phyloP scores from a whole-genome alignment of 2,113 vertebrate genomes.

The Mellivora capensis region DNA sequence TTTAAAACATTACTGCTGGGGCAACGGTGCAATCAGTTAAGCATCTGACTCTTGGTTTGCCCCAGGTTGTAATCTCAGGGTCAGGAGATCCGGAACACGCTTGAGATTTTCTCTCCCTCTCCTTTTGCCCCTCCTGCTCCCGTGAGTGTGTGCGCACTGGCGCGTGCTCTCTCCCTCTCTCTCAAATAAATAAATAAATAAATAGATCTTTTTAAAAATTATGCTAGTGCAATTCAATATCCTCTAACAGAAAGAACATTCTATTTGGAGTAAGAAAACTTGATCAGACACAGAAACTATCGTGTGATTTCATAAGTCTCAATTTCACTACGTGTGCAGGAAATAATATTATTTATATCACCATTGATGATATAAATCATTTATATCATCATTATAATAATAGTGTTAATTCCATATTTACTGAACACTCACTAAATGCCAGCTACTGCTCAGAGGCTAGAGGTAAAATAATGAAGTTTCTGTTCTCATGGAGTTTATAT shows the following conservation, averaged over 20 bases:
- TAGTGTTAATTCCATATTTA: neutral
- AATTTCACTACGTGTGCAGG: neutral
- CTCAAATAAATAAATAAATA: too few species aligned
- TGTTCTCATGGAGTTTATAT: neutral
- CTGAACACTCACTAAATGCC: neutral
- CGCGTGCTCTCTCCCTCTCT: too few species aligned
- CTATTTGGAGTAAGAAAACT: neutral
- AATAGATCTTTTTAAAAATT: neutral
- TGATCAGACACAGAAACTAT: neutral
- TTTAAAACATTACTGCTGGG: neutral
- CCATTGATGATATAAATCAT: too few species aligned
- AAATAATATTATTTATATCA: too few species aligned
- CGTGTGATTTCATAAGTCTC: neutral
- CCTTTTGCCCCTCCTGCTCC: too few species aligned
- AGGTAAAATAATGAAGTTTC: neutral
- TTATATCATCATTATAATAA: too few species aligned
- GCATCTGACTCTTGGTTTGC: too few species aligned
- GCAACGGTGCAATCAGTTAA: too few species aligned
- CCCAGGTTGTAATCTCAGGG: too few species aligned
- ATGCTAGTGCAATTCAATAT: neutral
- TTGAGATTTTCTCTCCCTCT: too few species aligned
- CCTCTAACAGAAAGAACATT: neutral
- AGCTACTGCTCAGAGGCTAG: neutral
- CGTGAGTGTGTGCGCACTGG: too few species aligned
- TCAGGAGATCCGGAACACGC: fast-evolving